Evolutionary conservation across 2,797 vertebrate species (phyloP).

Genomic region (Caiman crocodilus): DNA sequence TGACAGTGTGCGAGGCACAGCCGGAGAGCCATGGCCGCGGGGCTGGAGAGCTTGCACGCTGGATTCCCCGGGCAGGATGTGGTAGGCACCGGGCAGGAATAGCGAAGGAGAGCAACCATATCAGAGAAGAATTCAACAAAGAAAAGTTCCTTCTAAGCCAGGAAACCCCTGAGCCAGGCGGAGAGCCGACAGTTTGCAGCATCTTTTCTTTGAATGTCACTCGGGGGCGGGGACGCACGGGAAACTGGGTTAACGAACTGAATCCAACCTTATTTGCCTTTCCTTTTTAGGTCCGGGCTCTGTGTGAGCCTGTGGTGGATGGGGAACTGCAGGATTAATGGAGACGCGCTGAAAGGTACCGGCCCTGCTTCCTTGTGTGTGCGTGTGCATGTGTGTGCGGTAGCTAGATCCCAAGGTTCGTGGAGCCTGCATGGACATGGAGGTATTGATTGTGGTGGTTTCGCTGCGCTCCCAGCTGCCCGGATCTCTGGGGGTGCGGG

Average conservation of each 20-base stretch:
- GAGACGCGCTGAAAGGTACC: conserved; percentile 38
- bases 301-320: neutral
- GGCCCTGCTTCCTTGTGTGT: rapidly evolving
- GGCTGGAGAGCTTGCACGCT: rapidly evolving
- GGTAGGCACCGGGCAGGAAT: neutral
- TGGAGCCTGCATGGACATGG: neutral
- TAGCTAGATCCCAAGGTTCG: rapidly evolving
- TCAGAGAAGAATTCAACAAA: neutral
- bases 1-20: neutral
- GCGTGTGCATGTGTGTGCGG: neutral
- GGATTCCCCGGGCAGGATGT: neutral
- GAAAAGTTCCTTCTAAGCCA: neutral
- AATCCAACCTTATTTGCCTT: neutral
- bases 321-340: conserved; percentile 44
- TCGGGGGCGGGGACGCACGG: conserved; percentile 11
- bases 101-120: rapidly evolving
- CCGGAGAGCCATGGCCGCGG: neutral
- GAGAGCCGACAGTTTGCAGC: conserved; percentile 9
- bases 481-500: neutral
- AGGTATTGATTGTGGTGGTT: neutral
- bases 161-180: neutral
- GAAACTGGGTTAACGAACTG: neutral
- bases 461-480: neutral
- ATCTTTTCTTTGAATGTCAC: neutral
- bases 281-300: neutral